A percentile compares a stretch with the other conserved stretches of the same genome.
Evolutionary conservation across 2,113 vertebrate species (phyloP).

Genomic region (Petrocephalus microphthalmus): DNA sequence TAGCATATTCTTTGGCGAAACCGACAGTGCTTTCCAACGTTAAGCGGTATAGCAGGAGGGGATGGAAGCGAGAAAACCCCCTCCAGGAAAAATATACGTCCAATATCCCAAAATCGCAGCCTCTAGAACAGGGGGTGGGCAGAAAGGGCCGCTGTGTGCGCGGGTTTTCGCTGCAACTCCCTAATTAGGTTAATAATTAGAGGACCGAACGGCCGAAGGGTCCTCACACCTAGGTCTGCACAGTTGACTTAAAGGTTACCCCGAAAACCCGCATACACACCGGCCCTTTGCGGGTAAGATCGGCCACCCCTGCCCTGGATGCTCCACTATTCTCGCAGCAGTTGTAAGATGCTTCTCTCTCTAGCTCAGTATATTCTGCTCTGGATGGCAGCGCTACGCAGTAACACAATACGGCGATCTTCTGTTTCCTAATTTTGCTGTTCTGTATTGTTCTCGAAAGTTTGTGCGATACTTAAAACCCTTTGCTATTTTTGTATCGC

Average conservation of each 20-base stretch:
- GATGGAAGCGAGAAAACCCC: not conserved
- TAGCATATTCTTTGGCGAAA: slow-evolving; percentile 5
- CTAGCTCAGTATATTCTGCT: not conserved
- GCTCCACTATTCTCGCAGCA: not conserved
- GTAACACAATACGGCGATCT: not conserved
- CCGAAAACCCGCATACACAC: too few relatives aligned
- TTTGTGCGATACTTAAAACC: not conserved
- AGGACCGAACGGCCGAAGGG: too few relatives aligned
- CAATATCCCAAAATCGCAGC: not conserved
- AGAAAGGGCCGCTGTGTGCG: too few relatives aligned
- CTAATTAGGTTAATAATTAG: too few relatives aligned
- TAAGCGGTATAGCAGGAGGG: not conserved
- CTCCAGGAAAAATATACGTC: not conserved
- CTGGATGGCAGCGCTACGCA: not conserved
- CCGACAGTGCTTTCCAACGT: not conserved
- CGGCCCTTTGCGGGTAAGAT: too few relatives aligned
- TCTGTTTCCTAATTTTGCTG: not conserved
- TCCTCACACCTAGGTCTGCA: too few relatives aligned
- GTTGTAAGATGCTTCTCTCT: not conserved
- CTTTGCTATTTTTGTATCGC: not conserved
- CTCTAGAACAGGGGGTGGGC: not conserved
- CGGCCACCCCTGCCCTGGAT: too few relatives aligned
- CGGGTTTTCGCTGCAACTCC: too few relatives aligned
- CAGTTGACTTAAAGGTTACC: too few relatives aligned
- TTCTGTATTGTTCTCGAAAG: not conserved